These are phyloP conservation scores for Knipowitschia caucasica DNA, from an alignment of 2,797 vertebrate species.

Conservation along the genomic window DNA sequence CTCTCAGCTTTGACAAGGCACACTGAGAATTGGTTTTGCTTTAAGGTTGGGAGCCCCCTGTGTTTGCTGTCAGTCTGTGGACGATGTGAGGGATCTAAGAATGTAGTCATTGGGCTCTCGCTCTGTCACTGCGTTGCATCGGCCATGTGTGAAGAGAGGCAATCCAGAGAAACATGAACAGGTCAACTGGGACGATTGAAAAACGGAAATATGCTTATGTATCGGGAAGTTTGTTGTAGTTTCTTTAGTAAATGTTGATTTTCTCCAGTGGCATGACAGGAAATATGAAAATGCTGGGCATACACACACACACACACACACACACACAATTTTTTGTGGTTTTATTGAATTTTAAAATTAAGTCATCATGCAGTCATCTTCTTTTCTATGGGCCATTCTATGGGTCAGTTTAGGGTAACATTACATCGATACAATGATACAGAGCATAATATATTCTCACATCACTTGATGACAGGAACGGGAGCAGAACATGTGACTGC, in stretches of 20 bases:
- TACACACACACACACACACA: too few relatives aligned
- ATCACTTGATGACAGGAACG: slow-evolving; percentile 16
- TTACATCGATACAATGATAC: too few relatives aligned
- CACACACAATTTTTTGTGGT: too few relatives aligned
- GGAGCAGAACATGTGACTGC: slow-evolving; percentile 36
- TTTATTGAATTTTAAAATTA: too few relatives aligned
- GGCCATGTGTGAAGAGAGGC: slow-evolving; percentile 29
- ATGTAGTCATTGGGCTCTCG: slow-evolving; percentile 58
- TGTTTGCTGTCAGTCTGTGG: slow-evolving; percentile 58
- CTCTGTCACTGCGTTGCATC: slow-evolving; percentile 36
- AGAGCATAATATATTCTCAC: background rate
- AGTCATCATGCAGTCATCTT: too few relatives aligned
- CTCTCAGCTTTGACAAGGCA: slow-evolving; percentile 70
- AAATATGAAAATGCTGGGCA: too few relatives aligned
- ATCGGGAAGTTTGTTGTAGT: too few relatives aligned
- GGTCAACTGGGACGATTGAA: slow-evolving; percentile 41
- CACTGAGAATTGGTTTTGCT: slow-evolving; percentile 70
- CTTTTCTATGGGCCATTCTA: too few relatives aligned
- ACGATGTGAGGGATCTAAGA: slow-evolving; percentile 63
- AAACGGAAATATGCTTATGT: background rate
- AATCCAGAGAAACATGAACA: slow-evolving; percentile 40
- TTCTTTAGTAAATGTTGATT: too few relatives aligned
- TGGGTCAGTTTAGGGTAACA: too few relatives aligned
- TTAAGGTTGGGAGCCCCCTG: slow-evolving; percentile 56
- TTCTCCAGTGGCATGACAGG: too few relatives aligned